phyloP scores from a whole-genome alignment of 2,888 invertebrate species.

The Athalia cordata region DNA sequence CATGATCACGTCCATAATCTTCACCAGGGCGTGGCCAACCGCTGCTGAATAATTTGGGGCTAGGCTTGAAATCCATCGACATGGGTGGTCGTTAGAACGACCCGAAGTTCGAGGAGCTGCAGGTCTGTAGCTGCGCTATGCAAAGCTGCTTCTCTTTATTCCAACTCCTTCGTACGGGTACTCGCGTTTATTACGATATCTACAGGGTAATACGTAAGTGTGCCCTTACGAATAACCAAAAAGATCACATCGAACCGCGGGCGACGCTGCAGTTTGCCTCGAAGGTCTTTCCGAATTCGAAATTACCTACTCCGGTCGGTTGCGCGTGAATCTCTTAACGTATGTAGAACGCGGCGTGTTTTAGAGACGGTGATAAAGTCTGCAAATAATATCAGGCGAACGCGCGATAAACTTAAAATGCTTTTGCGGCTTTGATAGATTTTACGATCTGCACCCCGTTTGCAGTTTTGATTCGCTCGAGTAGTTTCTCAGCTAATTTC shows the following conservation, averaged over 20 bases:
- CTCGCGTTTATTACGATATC: too few relatives aligned
- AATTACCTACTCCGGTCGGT: too few relatives aligned
- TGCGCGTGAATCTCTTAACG: too few relatives aligned
- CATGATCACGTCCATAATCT: constrained; percentile 46
- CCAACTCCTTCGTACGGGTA: neutral
- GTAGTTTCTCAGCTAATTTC: constrained; percentile 49
- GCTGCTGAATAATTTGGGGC: constrained; percentile 51
- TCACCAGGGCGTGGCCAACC: constrained; percentile 41
- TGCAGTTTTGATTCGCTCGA: constrained; percentile 59
- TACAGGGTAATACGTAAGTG: too few relatives aligned
- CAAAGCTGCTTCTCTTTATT: neutral
- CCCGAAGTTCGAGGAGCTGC: too few relatives aligned
- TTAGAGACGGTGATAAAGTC: constrained; percentile 62
- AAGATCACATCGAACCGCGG: constrained; percentile 5
- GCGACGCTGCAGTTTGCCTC: too few relatives aligned
- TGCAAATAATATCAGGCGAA: constrained; percentile 65
- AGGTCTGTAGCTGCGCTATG: too few relatives aligned
- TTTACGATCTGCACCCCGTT: constrained; percentile 58
- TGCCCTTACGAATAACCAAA: constrained; percentile 15
- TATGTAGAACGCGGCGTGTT: neutral
- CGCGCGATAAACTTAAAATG: constrained; percentile 56
- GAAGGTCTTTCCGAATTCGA: too few relatives aligned
- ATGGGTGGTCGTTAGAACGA: constrained; percentile 51
- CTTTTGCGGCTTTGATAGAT: constrained; percentile 60
- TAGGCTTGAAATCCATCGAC: constrained; percentile 48